Conservation (phyloP, 2,888 invertebrate genomes). For the Phania funesta region DNA sequence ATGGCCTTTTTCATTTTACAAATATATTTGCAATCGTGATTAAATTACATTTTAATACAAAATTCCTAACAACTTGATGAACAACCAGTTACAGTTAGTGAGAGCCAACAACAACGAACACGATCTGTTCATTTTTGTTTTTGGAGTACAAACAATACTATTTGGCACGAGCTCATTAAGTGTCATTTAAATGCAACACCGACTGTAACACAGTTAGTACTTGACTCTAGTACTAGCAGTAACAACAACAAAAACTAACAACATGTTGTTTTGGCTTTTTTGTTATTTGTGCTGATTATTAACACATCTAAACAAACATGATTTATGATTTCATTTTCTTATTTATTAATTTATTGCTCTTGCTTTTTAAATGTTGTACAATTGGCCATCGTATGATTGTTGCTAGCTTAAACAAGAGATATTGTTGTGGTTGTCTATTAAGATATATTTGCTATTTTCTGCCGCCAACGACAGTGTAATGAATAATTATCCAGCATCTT, state of each 20-base stretch:
- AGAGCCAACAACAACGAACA: slow-evolving; percentile 43
- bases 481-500: slow-evolving; percentile 48
- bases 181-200: slow-evolving; percentile 76
- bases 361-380: background rate
- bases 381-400: slow-evolving; percentile 39
- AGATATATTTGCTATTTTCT: slow-evolving; percentile 23
- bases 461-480: slow-evolving; percentile 31
- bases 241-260: slow-evolving; percentile 4
- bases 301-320: slow-evolving; percentile 58
- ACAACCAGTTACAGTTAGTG: slow-evolving; percentile 18
- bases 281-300: slow-evolving; percentile 49
- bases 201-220: slow-evolving; percentile 30
- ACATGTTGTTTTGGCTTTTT: slow-evolving; percentile 27
- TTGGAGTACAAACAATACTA: slow-evolving; percentile 70
- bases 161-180: slow-evolving; percentile 79
- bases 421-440: slow-evolving; percentile 16
- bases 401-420: slow-evolving; percentile 21
- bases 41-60: slow-evolving; percentile 40
- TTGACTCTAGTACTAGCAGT: background rate
- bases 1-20: slow-evolving; percentile 4
- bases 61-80: slow-evolving; percentile 62
- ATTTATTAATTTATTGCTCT: slow-evolving; percentile 30
- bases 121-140: slow-evolving; percentile 51
- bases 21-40: slow-evolving; percentile 54
- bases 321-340: slow-evolving; percentile 54